These are phyloP conservation scores for Drosophila subsilvestris DNA, from an alignment of 2,888 invertebrate species.

Conservation along the genomic window DNA sequence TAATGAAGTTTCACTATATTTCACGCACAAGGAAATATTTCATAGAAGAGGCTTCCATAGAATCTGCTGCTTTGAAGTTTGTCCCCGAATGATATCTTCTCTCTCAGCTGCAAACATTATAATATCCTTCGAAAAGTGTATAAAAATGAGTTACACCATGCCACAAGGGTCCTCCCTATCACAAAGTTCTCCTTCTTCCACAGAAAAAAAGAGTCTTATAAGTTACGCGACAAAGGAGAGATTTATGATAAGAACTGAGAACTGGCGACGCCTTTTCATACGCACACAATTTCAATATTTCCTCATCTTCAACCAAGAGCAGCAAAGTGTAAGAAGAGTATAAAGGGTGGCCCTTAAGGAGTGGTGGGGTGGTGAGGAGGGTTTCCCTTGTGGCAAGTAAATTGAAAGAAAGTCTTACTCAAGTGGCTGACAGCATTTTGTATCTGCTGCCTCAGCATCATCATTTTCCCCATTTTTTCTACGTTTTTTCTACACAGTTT, in stretches of 20 bases:
- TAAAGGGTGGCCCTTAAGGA: not conserved
- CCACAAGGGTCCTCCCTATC: not conserved
- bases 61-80: not conserved
- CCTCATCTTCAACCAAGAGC: slow-evolving; percentile 50
- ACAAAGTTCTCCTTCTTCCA: slow-evolving; percentile 12
- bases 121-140: not conserved
- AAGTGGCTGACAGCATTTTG: slow-evolving; percentile 54
- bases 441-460: slow-evolving; percentile 5
- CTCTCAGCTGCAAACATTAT: not conserved
- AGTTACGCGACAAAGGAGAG: slow-evolving; percentile 59
- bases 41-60: not conserved
- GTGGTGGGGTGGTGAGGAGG: not conserved
- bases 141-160: not conserved
- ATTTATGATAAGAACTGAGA: slow-evolving; percentile 71
- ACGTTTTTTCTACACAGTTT: not conserved
- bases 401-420: slow-evolving; percentile 76
- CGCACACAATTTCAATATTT: slow-evolving; percentile 77
- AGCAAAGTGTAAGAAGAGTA: not conserved
- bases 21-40: too few relatives aligned
- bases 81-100: not conserved
- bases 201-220: slow-evolving; percentile 33
- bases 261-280: slow-evolving; percentile 45
- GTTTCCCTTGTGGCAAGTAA: slow-evolving; percentile 39
- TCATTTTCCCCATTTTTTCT: not conserved
- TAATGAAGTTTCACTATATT: too few relatives aligned